Conservation (phyloP, 2,797 vertebrate species). For the Glossophaga mutica region DNA sequence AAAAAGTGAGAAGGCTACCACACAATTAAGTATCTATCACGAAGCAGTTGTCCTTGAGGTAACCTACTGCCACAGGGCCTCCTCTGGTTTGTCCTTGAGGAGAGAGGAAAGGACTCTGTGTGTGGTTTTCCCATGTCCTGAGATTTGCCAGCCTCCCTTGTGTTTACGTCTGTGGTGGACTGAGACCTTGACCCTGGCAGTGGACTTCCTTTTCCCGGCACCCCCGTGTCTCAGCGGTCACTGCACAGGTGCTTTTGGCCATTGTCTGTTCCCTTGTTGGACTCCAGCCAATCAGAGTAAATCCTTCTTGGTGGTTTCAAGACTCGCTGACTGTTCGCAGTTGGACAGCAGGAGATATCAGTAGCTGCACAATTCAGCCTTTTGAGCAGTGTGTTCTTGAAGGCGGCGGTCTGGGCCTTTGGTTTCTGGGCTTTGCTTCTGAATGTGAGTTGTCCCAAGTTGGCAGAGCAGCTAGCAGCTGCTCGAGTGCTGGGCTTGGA, state of each 20-base stretch:
- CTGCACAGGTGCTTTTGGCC: neutral
- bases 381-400: constrained; percentile 59
- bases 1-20: neutral
- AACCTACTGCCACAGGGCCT: neutral
- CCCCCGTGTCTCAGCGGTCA: neutral
- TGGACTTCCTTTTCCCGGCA: neutral
- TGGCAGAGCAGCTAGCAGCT: constrained; percentile 15
- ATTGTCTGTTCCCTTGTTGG: constrained; percentile 5
- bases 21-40: neutral
- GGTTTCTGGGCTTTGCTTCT: constrained; percentile 63
- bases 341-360: constrained; percentile 37
- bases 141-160: neutral
- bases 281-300: constrained; percentile 13
- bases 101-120: neutral
- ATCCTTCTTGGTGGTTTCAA: constrained; percentile 46
- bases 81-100: neutral
- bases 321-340: constrained; percentile 47
- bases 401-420: constrained; percentile 31
- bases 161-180: neutral
- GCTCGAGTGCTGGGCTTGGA: constrained; percentile 27
- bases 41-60: neutral
- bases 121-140: neutral
- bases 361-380: constrained; percentile 43
- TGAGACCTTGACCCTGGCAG: constrained; percentile 20
- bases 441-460: constrained; percentile 60